A percentile compares a stretch with the other conserved stretches of the same genome.
phyloP scores from a whole-genome alignment of 2,888 invertebrate genomes.

The Protula sp. region DNA sequence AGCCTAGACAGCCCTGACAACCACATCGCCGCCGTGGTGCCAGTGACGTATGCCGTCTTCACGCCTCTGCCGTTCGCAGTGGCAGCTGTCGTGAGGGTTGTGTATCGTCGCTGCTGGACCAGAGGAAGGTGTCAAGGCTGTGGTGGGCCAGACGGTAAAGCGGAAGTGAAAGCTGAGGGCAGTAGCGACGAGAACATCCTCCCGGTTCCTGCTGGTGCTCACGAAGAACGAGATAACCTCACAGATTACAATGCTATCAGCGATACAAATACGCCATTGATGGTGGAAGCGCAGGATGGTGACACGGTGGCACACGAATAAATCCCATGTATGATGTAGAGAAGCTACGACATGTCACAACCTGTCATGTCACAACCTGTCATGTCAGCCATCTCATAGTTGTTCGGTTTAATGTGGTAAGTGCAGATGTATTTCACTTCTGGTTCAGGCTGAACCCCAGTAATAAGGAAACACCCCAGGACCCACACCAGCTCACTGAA shows the following conservation, averaged over 20 bases:
- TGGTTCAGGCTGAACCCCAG: no score
- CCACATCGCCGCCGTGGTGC: background rate
- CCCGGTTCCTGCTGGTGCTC: conserved; percentile 17
- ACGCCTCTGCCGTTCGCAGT: background rate
- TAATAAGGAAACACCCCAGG: no score
- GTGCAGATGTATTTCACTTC: no score
- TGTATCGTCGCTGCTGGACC: background rate
- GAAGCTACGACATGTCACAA: no score
- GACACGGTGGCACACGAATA: no score
- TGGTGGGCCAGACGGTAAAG: conserved; percentile 5
- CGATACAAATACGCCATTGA: conserved; percentile 13
- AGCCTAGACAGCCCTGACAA: background rate
- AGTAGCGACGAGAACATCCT: conserved; percentile 18
- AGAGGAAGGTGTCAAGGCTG: conserved; percentile 2
- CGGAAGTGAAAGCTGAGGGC: no score
- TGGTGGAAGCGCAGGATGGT: no score
- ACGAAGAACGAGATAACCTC: conserved; percentile 20
- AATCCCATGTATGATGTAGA: no score
- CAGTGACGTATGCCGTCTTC: background rate
- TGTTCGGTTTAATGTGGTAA: no score
- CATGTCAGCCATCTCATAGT: no score
- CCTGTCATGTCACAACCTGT: no score
- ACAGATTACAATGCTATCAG: conserved; percentile 14
- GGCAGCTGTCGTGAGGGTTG: background rate
- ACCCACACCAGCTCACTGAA: no score